Evolutionary conservation across 1,140 invertebrate species (phyloP), one percentile per base, ranked within the genome.

Genomic region (Cherax destructor): DNA sequence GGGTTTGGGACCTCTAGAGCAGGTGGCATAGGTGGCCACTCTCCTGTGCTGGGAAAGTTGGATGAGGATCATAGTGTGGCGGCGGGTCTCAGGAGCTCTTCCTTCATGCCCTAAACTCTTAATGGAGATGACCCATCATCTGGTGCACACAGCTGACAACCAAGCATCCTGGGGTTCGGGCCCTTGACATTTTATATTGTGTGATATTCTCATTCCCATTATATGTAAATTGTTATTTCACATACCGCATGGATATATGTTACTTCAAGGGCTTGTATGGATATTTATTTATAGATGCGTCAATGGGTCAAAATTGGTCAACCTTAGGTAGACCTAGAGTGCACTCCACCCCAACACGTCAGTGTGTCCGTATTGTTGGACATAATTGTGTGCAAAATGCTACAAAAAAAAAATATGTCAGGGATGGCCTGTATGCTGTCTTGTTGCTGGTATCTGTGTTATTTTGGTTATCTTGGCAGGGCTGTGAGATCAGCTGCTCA

Each of bases 211-310:
- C 85, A 87, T 87, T 87, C 85, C 74, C 85, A 87, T 87, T 87
- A 87, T 77, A 87, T 87, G 85, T 87, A 87, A 72, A 87, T 87
- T 87, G 85, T 87, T 87, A 87, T 78, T 87, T 87, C 85, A 87
- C 85, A 78, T 61, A 87, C 85, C 85, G 85, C 85, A 87, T 87
- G 85, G 52, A 87, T 87, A 87, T 87, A 87, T 87, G 85, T 87
- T 78, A 86, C 50, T 79, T 87, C 85, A 52, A 87, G 85, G 85
- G 85, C 85, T 87, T 87, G 85, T 77, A 87, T 79, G 85, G 47
- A 61, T 79, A 79, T 77, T 77, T 77, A 52, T 49, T 52, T 79
- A 61, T 87, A 78, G 85, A 41, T 77, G 85, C 85, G 85, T 87
- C 74, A 77, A 76, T 87, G 85, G 85, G 85, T 78, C 52, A 77